Evolutionary conservation across 2,797 vertebrate species (phyloP).

Genomic region (Adrianichthys oophorus): DNA sequence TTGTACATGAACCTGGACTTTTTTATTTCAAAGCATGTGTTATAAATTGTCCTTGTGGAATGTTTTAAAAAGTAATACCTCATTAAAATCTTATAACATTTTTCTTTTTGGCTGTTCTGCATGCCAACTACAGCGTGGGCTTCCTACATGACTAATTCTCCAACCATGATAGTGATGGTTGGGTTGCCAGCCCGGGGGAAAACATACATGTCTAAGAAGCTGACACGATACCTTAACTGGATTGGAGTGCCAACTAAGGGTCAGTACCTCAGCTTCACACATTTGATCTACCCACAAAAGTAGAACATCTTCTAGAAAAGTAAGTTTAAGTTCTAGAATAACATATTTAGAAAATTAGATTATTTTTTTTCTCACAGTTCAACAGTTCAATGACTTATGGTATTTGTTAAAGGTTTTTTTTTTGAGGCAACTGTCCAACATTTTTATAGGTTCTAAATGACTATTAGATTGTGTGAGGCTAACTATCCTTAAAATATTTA

Average conservation of each 20-base stretch:
- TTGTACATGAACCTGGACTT: background rate
- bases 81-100: conserved; percentile 2
- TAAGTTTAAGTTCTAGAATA: background rate
- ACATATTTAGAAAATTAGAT: background rate
- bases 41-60: background rate
- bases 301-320: background rate
- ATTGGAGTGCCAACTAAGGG: conserved; percentile 98
- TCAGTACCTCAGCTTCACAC: conserved; percentile 53
- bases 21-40: background rate
- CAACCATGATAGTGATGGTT: conserved; percentile 96
- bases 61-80: background rate
- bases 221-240: conserved; percentile 99
- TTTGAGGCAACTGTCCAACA: no score
- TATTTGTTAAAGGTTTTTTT: no score
- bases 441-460: no score
- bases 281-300: background rate
- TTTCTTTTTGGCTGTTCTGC: conserved; percentile 3
- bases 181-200: conserved; percentile 95
- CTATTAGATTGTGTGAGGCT: no score
- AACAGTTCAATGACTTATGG: no score
- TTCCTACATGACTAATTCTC: conserved; percentile 98
- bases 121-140: conserved; percentile 83
- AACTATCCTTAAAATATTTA: no score
- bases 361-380: background rate
- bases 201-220: conserved; percentile 97